Conservation (phyloP, 1,140 invertebrate genomes). For the Marisa cornuarietis region DNA sequence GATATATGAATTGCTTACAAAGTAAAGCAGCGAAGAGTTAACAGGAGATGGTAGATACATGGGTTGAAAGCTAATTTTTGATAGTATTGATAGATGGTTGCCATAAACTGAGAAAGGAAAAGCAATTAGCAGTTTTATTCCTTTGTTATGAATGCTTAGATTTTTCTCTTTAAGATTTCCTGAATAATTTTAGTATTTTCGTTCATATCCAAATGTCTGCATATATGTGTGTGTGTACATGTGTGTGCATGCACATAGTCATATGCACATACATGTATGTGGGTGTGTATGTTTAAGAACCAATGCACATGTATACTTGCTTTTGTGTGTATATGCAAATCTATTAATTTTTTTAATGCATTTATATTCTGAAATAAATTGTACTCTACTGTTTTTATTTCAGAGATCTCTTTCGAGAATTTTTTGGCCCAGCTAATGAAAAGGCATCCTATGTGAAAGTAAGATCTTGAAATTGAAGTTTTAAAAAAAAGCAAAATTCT, state of each 20-base stretch:
- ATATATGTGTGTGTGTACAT: conserved; percentile 17
- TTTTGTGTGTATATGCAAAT: not conserved
- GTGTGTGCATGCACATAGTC: conserved; percentile 6
- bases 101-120: no score
- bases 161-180: no score
- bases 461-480: not conserved
- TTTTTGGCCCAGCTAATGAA: conserved; percentile 54
- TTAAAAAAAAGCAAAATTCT: not conserved
- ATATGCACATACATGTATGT: conserved; percentile 9
- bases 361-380: not conserved
- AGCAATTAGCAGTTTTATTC: no score
- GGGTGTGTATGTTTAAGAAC: conserved; percentile 4
- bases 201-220: not conserved
- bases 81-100: no score
- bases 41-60: no score
- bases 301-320: not conserved
- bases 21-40: no score
- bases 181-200: not conserved
- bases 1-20: no score
- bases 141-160: no score
- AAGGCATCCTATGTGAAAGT: conserved; percentile 54
- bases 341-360: not conserved
- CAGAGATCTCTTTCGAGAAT: conserved; percentile 50
- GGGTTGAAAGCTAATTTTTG: no score
- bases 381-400: conserved; percentile 11